Base-by-base conservation (phyloP, 2,888 invertebrate species). In the Protonemura montana region DNA sequence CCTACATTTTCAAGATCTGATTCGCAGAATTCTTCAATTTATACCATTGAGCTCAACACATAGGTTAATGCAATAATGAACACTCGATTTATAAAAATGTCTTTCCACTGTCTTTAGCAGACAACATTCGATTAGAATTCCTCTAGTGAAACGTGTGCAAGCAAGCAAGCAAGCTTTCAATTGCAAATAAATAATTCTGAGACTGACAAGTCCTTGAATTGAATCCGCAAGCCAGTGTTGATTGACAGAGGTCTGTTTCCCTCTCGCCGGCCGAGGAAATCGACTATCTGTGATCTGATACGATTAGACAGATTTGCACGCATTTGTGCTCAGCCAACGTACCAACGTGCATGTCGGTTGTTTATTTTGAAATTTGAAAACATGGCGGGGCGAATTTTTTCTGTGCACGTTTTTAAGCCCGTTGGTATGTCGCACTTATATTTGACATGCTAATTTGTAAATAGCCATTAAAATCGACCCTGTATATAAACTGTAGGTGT, bases 131-230 rank as follows among this genome's bases (percentile, higher is more conserved):
- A 10, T 59, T 10, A 10, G 59, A 59, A 59, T 59, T 59, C 59
- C 59, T 59, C 6, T 21, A 59, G 59, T 59, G 59, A 59, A 59
- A 59, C 59, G 7, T 59, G 59, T 1, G 59, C 59, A 59, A 21
- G 59, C 21, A 21, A 6, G 35, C 59, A 21, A 59, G 59, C 59
- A 10, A 59, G 59, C 59, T 59, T 59, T 59, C 59, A 59, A 59
- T 59, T 59, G 59, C 59, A 59, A 21, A 59, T 59, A 59, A 59
- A 59, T 59, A 59, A 59, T 59, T 3, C 59, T 21, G 59, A 13
- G 59, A 16, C 59, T 59, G 59, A 59, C 59, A 59, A 59, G 59
- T 59, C 59, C 59, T 59, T 59, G 59, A 59, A 59, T 59, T 59
- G 59, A 3, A 3, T 59, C 59, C 59, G 59, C 59, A n/a, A n/a